phyloP scores from a whole-genome alignment of 1,140 invertebrate genomes.

The Diabrotica virgifera region DNA sequence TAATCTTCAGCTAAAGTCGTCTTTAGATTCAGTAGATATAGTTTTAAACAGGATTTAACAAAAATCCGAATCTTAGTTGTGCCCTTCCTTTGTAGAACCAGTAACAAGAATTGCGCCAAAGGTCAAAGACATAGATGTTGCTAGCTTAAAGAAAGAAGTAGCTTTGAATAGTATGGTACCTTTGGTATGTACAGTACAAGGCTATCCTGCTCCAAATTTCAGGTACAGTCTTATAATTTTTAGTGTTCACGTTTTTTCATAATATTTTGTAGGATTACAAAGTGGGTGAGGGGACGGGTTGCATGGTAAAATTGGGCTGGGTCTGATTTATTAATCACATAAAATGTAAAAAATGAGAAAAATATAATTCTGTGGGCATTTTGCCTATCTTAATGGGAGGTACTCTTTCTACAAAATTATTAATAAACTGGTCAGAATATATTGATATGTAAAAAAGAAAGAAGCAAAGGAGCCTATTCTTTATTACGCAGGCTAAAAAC shows the following conservation, averaged over 20 bases:
- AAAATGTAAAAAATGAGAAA: too few species aligned
- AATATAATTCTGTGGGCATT: too few species aligned
- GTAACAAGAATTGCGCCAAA: slow-evolving; percentile 25
- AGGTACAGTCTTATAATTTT: slow-evolving; percentile 54
- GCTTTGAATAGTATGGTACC: slow-evolving; percentile 5
- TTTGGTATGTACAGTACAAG: slow-evolving; percentile 48
- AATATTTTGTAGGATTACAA: too few species aligned
- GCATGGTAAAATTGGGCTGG: too few species aligned
- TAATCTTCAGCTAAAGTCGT: slow-evolving; percentile 39
- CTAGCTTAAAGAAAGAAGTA: slow-evolving; percentile 23
- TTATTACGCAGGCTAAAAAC: slow-evolving; percentile 17
- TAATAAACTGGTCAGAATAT: not conserved
- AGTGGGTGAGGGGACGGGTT: too few species aligned
- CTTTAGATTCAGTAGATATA: not conserved
- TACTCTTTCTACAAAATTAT: too few species aligned
- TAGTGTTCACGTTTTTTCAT: not conserved
- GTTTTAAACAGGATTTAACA: not conserved
- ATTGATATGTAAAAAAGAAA: too few species aligned
- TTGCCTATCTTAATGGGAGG: too few species aligned
- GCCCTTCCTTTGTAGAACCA: slow-evolving; percentile 18
- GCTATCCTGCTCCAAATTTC: slow-evolving; percentile 62
- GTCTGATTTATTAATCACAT: too few species aligned
- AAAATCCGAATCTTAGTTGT: not conserved
- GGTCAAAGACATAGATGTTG: slow-evolving; percentile 26
- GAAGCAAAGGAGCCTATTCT: not conserved